Percentiles rank a stretch among this genome's conserved stretches.
Conservation (phyloP, 2,797 vertebrate species). For the Ispidina lecontei region DNA sequence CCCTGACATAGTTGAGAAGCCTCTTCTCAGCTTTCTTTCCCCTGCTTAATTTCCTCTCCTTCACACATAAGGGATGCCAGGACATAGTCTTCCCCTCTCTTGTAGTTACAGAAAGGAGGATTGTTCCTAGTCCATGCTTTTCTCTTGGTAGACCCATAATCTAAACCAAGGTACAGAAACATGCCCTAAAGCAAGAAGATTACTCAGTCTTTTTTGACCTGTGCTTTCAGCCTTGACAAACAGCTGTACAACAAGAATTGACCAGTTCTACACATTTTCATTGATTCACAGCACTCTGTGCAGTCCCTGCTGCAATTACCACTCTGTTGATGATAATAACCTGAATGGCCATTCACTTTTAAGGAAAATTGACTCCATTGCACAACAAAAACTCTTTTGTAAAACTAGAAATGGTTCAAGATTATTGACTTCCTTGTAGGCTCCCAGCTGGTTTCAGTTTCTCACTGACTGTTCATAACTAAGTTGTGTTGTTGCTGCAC, state of each 20-base stretch:
- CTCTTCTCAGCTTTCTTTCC: not conserved
- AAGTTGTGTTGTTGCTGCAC: not conserved
- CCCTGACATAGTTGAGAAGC: not conserved
- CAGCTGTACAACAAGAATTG: not conserved
- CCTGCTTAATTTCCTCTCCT: not conserved
- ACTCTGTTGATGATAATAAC: not conserved
- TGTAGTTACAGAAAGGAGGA: not conserved
- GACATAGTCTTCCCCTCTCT: not conserved
- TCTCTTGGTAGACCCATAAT: not conserved
- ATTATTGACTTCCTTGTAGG: not conserved
- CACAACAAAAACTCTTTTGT: not conserved
- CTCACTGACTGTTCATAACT: not conserved
- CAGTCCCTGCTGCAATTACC: not conserved
- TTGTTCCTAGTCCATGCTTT: not conserved
- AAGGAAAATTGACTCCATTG: not conserved
- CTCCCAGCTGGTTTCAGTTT: not conserved
- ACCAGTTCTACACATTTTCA: not conserved
- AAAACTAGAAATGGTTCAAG: not conserved
- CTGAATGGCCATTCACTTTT: not conserved
- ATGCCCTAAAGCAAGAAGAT: not conserved
- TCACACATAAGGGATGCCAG: not conserved
- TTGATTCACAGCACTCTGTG: not conserved
- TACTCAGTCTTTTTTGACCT: not conserved
- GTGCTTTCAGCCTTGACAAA: not conserved
- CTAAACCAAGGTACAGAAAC: not conserved